Base-by-base conservation (phyloP, 2,113 vertebrate species). In the Lontra canadensis region DNA sequence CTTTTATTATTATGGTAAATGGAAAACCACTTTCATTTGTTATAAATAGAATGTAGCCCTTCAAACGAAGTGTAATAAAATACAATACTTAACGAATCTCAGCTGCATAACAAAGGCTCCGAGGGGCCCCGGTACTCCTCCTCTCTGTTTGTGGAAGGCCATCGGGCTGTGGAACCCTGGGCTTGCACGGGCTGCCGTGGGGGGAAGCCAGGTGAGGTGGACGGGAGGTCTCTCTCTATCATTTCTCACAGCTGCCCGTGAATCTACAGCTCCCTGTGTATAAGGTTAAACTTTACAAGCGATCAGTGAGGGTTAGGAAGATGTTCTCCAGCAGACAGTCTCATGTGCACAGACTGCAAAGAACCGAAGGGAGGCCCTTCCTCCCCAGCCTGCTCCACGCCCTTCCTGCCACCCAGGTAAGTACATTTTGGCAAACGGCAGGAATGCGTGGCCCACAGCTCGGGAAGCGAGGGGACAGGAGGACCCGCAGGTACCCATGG, bases 1-100 rank as follows among this genome's bases (percentile, higher is more conserved):
- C 71, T 39, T 90, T 85, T 76, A 44, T 89, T 49, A 55, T 94
- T 44, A 89, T 92, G 49, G 57, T 89, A 94, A 95, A 94, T 92
- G 78, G 73, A 93, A 95, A 89, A 36, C 42, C 0, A 20, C 10
- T 44, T 74, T 71, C n/a, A 34, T 76, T 49, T 85, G 18, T 78
- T 55, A 49, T 85, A 84, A 89, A 63, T 86, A 80, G 57, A 23
- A 85, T 3, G 17, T 61, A 67, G 67, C 86, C 69, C 21, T 95
- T 34, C 14, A 67, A 89, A 84, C 15, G 21, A 80, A 89, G 36
- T 69, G 26, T 47, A 71, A 71, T 39, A n/a, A 69, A 59, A 86
- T 39, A 14, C 74, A 80, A 61, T 80, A 13, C 1, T n/a, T 44
- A 17, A 2, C 26, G 31, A 9, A 55, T 61, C 36, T 57, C n/a